phyloP scores from a whole-genome alignment of 2,113 vertebrate species.

The Zapornia atra region DNA sequence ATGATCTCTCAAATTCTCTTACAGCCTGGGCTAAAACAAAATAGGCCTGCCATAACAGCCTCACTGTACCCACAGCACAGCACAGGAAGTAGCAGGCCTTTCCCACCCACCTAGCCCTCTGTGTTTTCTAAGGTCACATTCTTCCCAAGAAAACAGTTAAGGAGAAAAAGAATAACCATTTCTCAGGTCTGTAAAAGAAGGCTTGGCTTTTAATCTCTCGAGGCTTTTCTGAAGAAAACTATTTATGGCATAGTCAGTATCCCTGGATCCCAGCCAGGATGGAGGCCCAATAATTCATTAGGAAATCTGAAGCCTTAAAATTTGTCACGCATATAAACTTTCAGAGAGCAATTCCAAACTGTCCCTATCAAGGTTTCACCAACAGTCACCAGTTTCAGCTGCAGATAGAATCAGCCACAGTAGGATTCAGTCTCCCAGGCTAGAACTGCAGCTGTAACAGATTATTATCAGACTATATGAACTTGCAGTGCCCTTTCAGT shows the following conservation, averaged over 20 bases:
- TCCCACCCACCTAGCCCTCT: background rate
- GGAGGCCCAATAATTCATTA: background rate
- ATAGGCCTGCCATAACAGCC: background rate
- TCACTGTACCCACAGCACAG: background rate
- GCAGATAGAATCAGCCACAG: background rate
- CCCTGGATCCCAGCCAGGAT: background rate
- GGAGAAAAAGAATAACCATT: background rate
- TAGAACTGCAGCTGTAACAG: background rate
- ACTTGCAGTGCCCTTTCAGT: background rate
- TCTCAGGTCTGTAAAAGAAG: background rate
- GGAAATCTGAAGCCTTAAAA: background rate
- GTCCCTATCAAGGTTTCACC: background rate
- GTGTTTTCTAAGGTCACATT: background rate
- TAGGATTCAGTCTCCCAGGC: background rate
- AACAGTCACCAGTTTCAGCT: background rate
- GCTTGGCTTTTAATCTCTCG: background rate
- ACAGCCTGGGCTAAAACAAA: background rate
- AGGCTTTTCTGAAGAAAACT: background rate
- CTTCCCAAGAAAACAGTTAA: background rate
- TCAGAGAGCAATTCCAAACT: background rate
- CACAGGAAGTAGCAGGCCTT: background rate
- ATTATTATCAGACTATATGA: background rate
- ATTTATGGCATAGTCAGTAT: background rate
- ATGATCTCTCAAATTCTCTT: background rate
- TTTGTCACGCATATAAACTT: background rate